Evolutionary conservation across 2,888 invertebrate genomes (phyloP).

Genomic region (Abrostola tripartita): DNA sequence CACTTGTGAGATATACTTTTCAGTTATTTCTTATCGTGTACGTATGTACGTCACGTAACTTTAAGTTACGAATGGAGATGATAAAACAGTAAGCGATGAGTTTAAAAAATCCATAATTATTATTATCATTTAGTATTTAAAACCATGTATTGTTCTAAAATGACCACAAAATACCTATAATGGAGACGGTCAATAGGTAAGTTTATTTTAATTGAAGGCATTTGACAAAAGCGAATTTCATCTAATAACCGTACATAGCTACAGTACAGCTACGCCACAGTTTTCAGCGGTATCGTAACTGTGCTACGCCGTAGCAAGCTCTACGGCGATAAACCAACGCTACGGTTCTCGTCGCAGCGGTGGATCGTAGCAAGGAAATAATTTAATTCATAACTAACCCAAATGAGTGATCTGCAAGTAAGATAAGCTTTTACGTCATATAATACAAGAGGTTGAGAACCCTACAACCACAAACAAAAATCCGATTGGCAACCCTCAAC

Average conservation of each 20-base stretch:
- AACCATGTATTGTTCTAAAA: no score
- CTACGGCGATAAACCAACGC: constrained; percentile 21
- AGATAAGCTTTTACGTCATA: no score
- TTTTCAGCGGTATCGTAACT: constrained; percentile 16
- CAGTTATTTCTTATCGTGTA: constrained; percentile 42
- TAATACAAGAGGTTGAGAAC: no score
- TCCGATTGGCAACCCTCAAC: not conserved
- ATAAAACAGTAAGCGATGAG: no score
- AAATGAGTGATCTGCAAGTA: not conserved
- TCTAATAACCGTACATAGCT: not conserved
- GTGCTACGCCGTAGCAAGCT: constrained; percentile 46
- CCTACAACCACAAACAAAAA: not conserved
- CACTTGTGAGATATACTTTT: constrained; percentile 54
- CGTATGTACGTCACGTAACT: not conserved
- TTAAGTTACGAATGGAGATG: no score
- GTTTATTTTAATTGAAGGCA: not conserved
- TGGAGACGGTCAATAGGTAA: no score
- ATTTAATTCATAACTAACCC: not conserved
- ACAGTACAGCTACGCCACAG: no score
- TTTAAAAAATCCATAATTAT: no score
- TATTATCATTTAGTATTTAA: no score
- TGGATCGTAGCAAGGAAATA: not conserved
- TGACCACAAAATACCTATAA: no score
- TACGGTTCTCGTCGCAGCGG: constrained; percentile 39
- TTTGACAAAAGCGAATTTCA: no score